These are phyloP conservation scores for Murina feae DNA, from an alignment of 2,113 vertebrate genomes.

Conservation along the genomic window DNA sequence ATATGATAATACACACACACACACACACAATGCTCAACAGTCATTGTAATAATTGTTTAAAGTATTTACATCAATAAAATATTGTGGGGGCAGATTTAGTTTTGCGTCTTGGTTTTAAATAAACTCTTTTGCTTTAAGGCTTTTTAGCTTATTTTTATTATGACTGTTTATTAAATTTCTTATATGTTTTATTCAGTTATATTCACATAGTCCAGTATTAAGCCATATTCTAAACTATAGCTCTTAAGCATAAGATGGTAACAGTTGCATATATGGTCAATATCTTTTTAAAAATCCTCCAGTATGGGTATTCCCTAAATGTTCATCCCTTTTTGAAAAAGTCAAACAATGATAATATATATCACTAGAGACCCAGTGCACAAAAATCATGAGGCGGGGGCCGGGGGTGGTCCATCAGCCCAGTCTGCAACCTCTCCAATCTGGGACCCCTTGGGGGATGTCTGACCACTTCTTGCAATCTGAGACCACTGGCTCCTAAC, in stretches of 20 bases:
- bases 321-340: background rate
- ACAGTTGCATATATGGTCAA: background rate
- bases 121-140: background rate
- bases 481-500: too few species aligned
- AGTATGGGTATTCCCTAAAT: background rate
- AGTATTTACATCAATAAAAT: background rate
- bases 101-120: constrained; percentile 1
- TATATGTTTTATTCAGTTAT: background rate
- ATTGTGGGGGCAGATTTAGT: background rate
- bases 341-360: background rate
- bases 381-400: too few species aligned
- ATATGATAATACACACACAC: background rate
- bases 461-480: too few species aligned
- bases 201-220: background rate
- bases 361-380: too few species aligned
- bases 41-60: background rate
- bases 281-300: background rate
- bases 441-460: too few species aligned
- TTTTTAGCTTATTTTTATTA: background rate
- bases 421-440: too few species aligned
- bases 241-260: background rate
- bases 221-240: background rate
- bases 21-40: too few species aligned
- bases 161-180: background rate
- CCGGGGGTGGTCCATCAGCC: too few species aligned